A percentile compares a stretch with the other conserved stretches of the same genome.
These are phyloP conservation scores for Caenorhabditis latens DNA, from an alignment of 1,140 invertebrate genomes.

Conservation along the genomic window DNA sequence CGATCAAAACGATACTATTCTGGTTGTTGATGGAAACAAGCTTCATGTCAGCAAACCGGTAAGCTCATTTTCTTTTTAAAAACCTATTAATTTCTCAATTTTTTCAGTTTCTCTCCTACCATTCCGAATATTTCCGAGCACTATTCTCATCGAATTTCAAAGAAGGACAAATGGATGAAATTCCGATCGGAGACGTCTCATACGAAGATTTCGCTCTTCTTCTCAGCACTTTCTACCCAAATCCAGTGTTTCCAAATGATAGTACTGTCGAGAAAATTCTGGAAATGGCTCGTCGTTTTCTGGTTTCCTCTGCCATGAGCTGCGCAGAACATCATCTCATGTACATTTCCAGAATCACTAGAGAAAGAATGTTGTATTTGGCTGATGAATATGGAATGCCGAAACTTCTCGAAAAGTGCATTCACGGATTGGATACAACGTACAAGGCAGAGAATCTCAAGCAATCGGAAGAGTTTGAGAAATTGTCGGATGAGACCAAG, in stretches of 20 bases:
- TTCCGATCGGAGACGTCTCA: neutral
- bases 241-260: neutral
- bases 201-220: neutral
- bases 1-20: neutral
- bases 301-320: neutral
- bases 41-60: neutral
- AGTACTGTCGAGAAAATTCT: neutral
- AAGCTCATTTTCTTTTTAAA: neutral
- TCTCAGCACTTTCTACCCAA: neutral
- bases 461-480: neutral
- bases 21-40: neutral
- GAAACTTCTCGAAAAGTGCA: neutral
- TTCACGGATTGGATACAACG: neutral
- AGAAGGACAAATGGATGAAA: neutral
- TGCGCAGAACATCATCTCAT: neutral
- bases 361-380: neutral
- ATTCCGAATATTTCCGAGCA: neutral
- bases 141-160: constrained; percentile 8
- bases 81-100: neutral
- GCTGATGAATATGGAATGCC: neutral
- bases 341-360: neutral
- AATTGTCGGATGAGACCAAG: neutral
- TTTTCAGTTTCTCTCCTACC: neutral
- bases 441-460: neutral
- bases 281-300: neutral